Conservation (phyloP, 2,888 invertebrate species). For the Leptinotarsa haldemani region DNA sequence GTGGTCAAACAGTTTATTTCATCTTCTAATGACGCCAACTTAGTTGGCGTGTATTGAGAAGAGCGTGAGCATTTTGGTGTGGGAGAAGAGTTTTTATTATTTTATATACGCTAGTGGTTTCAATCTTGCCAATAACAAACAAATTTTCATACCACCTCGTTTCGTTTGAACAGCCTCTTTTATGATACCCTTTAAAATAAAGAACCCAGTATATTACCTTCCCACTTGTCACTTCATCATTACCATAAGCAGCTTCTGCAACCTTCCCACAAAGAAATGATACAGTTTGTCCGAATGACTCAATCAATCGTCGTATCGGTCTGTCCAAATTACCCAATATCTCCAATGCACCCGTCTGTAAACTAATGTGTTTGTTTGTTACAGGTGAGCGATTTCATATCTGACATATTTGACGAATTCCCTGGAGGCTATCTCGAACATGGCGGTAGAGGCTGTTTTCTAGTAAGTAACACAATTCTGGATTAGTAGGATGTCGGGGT, state of each 20-base stretch:
- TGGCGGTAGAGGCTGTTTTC: neutral
- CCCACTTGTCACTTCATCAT: too few relatives aligned
- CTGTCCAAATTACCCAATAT: constrained; percentile 36
- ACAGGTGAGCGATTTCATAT: constrained; percentile 41
- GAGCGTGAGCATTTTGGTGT: too few relatives aligned
- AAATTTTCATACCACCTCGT: too few relatives aligned
- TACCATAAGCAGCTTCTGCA: neutral
- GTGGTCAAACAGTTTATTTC: too few relatives aligned
- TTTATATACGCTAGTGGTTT: too few relatives aligned
- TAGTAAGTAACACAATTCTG: constrained; percentile 18
- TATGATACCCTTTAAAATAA: too few relatives aligned
- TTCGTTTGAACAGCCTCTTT: too few relatives aligned
- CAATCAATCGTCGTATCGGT: constrained; percentile 29
- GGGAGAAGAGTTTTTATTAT: too few relatives aligned
- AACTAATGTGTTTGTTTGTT: constrained; percentile 42
- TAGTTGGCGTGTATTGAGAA: too few relatives aligned
- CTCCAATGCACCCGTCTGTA: constrained; percentile 32
- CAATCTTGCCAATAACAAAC: too few relatives aligned
- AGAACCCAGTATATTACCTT: too few relatives aligned
- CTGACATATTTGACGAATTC: constrained; percentile 32
- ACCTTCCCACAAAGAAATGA: constrained; percentile 32
- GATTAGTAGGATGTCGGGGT: neutral
- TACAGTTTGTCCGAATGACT: constrained; percentile 36
- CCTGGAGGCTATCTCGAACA: neutral
- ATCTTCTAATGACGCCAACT: too few relatives aligned